Evolutionary conservation across 2,113 vertebrate genomes (phyloP), one percentile per base, ranked within the genome.

Genomic region (Hemibagrus wyckioides): DNA sequence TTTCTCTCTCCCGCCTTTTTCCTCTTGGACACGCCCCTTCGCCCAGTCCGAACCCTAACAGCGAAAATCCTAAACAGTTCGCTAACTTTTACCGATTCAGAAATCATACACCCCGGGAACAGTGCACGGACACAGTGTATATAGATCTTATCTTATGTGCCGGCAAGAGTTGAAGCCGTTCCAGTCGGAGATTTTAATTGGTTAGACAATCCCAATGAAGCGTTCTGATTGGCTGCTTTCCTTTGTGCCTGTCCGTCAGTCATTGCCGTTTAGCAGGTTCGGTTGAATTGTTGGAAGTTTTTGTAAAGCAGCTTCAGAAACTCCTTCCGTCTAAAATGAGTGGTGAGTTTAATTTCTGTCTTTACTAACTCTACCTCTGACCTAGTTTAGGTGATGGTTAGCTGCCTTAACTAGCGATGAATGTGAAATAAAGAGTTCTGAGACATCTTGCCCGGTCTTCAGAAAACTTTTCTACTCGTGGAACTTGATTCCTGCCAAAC

Each of bases 251-350:
- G 28, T 44, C 56, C 89, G 91, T 92, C 89, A 92, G 91, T 93
- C 87, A 91, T 86, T 85, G 91, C 69, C 83, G 87, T 85, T 92
- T 81, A 88, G 93, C 94, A 95, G 92, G 95, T 94, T 95, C 69
- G 94, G 90, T 92, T 91, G 91, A 87, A 44, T 76, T 85, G 94
- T 93, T 95, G 94, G 71, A 95, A 95, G 93, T 95, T 93, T 90
- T 93, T 93, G 92, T 94, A 90, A 92, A 94, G 93, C 90, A 92
- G 87, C 87, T 83, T 61, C 89, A 94, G 93, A 95, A 96, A 95
- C 95, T 96, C 94, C 94, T 94, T 94, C 94, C 93, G 95, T 94
- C 92, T 92, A 89, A 93, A 91, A 95, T 96, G 95, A 96, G 93
- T 93, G 95, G 95, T 96, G 94, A 96, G 95, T 93, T 39, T 57